Evolutionary conservation across 92 coral and sea anemone genomes (phyloP), one percentile per base, ranked within the genome.

Genomic region (Desmophyllum pertusum): DNA sequence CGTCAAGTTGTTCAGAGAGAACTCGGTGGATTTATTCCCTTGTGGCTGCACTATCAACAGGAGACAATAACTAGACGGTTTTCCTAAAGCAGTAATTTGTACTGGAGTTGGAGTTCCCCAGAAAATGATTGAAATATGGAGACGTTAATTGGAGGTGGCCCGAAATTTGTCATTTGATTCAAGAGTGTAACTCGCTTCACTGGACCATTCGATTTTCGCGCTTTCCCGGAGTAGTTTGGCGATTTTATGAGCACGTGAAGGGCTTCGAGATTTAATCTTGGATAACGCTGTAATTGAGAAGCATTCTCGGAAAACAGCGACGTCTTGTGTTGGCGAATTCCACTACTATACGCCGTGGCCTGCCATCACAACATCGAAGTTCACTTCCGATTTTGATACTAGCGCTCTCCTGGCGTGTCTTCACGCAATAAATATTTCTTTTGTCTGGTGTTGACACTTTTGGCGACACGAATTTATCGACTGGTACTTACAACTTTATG

Each of bases 81-180:
- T 82, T 43, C 23, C 33, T 31, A n/a, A 25, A 33, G 42, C 37
- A 57, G 55, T 19, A 30, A 7, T 80, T 48, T 80, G 65, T 69
- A 29, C 51, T 13, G 6, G n/a, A 52, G 43, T 48, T 23, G 50
- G 67, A 14, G 38, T 69, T 50, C 13, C 13, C 36, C 23, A 23
- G 33, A 41, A 25, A 79, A 67, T 27, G 64, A 79, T 55, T 38
- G 55, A 37, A 52, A 42, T 55, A 53, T 59, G 78, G 55, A 52
- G 72, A 27, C 59, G 86, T 61, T 33, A 30, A 37, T 33, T 39
- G 72, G n/a, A 82, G 79, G 79, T 52, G 86, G 71, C 57, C 55
- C 70, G 86, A 82, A n/a, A 72, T 57, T 61, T 82, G 86, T 72
- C 86, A 82, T 72, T 31, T 82, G 79, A 48, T 43, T 70, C 71